Evolutionary conservation across 64 coral and sea anemone genomes (phyloP), one percentile per base, ranked within the genome.

Genomic region (Porites australiensis): DNA sequence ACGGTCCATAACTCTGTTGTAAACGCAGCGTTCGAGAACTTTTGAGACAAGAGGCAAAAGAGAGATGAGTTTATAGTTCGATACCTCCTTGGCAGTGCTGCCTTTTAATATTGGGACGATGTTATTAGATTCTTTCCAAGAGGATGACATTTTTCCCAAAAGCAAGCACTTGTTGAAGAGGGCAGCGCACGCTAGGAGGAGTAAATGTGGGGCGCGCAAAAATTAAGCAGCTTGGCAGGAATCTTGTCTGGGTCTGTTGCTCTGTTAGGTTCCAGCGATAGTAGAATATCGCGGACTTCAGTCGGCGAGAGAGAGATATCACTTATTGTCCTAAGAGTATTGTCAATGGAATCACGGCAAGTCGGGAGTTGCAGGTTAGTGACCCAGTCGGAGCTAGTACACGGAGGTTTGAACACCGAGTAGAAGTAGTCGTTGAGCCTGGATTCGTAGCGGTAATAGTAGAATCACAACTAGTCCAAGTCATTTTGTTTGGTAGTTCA

Each of bases 161-260:
- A 48, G 48, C 44, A 71, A 27, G 50, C 75, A 51, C 50, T 78
- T 78, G 50, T 78, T 78, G 75, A 78, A 78, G 75, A 78, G 44
- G 3, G 75, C 75, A 78, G 44, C 0, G 75, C 75, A 78, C 75
- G 50, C 44, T 51, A 46, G 52, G 46, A 78, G 75, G 44, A 47
- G 75, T 27, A 78, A 78, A 78, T 78, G 50, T 46, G 50, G 37
- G 11, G 75, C 50, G 75, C 49, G 50, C 75, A 78, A 46, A 8
- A 16, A 45, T 78, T 78, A 13, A 78, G 75, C 45, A 78, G 27
- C 1, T 37, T 37, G 27, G 27, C 27, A 37, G 27, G 27, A 37
- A 37, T 37, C 1, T 37, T 37, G 27, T 37, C 27, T 37, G 27
- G 27, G 27, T 1, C 27, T 37, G 27, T 37, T 37, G 27, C 27